phyloP scores from a whole-genome alignment of 1,140 invertebrate genomes.

The Lepidurus couesii region DNA sequence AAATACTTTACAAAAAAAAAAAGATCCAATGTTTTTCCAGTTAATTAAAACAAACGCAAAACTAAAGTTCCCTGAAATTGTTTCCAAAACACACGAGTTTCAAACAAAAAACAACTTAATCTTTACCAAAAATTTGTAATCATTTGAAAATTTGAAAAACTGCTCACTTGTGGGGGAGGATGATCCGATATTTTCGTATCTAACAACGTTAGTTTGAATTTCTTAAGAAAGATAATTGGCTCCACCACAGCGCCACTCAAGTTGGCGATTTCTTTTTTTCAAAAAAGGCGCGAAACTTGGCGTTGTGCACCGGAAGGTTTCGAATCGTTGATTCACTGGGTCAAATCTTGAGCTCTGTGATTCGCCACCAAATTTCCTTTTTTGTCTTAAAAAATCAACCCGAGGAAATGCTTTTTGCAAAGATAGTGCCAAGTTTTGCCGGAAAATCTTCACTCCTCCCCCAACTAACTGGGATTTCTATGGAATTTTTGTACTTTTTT shows the following conservation, averaged over 20 bases:
- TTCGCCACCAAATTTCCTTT: neutral
- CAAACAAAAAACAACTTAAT: neutral
- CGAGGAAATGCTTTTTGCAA: neutral
- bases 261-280: neutral
- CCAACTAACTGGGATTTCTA: neutral
- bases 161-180: neutral
- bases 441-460: neutral
- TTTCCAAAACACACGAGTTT: neutral
- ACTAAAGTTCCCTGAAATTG: neutral
- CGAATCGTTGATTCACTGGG: neutral
- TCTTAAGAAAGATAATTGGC: neutral
- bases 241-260: neutral
- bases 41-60: neutral
- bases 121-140: neutral
- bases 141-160: neutral
- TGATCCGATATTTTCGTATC: neutral
- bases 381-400: neutral
- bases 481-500: neutral
- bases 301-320: conserved; percentile 12
- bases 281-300: neutral
- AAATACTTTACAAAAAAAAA: neutral
- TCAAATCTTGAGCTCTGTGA: conserved; percentile 13
- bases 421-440: neutral
- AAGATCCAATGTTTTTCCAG: neutral
- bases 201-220: no score